A percentile compares a stretch with the other conserved stretches of the same genome.
Conservation (phyloP, 1,140 invertebrate genomes). For the Polyergus mexicanus region DNA sequence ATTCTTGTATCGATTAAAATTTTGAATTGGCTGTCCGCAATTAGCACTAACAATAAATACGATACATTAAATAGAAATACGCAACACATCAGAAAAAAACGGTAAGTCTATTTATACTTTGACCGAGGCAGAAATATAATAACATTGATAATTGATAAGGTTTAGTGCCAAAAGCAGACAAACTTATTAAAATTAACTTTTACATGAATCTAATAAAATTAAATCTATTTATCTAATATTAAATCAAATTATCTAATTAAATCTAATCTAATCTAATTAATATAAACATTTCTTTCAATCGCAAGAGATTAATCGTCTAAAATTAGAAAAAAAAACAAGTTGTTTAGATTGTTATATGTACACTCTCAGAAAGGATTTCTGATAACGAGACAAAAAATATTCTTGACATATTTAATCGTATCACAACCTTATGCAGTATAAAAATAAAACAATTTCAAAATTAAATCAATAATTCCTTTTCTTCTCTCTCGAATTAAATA, state of each 20-base stretch:
- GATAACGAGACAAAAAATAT: no score
- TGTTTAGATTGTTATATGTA: neutral
- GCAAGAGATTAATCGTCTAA: neutral
- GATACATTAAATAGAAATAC: conserved; percentile 21
- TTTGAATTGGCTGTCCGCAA: conserved; percentile 33
- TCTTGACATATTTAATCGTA: no score
- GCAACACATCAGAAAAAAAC: conserved; percentile 4
- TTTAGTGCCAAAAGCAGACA: neutral
- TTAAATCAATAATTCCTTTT: no score
- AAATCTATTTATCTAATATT: neutral
- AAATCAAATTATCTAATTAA: no score
- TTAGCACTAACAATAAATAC: conserved; percentile 19
- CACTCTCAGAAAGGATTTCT: no score
- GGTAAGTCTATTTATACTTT: conserved; percentile 26
- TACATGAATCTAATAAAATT: neutral
- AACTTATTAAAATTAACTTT: neutral
- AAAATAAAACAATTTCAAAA: no score
- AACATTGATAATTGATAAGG: conserved; percentile 14
- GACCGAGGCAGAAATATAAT: neutral
- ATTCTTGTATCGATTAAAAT: conserved; percentile 52
- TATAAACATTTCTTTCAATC: no score
- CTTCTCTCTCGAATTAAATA: no score
- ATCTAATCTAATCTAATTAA: no score
- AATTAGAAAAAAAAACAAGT: neutral
- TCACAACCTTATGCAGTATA: no score